Percentiles rank a stretch among this genome's conserved stretches.
These are phyloP conservation scores for Diceros bicornis DNA, from an alignment of 2,797 vertebrate genomes.

Conservation along the genomic window DNA sequence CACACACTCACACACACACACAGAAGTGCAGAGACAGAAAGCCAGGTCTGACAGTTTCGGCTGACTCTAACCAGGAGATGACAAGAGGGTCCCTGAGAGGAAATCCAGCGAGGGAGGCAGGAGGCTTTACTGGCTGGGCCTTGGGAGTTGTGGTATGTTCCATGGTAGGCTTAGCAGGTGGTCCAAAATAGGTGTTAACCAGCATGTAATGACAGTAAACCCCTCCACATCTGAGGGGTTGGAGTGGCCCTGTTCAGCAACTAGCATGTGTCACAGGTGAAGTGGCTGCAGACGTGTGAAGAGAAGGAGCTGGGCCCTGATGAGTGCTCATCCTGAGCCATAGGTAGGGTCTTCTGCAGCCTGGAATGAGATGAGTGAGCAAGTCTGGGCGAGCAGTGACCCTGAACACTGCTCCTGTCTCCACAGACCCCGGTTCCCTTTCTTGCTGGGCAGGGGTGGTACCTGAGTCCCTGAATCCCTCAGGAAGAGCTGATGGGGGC, in stretches of 20 bases:
- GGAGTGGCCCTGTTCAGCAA: background rate
- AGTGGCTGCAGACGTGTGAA: background rate
- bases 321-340: background rate
- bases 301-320: background rate
- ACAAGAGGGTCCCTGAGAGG: background rate
- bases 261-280: background rate
- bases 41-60: background rate
- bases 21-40: background rate
- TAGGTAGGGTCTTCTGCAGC: background rate
- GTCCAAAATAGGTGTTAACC: too few species aligned
- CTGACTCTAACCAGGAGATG: background rate
- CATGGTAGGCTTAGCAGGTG: background rate
- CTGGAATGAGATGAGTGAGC: background rate
- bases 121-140: background rate
- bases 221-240: background rate
- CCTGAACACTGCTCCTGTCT: background rate
- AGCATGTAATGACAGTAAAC: background rate
- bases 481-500: background rate
- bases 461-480: background rate
- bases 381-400: fast-evolving
- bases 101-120: background rate
- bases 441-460: background rate
- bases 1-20: too few species aligned
- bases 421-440: background rate
- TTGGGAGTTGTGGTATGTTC: background rate